Base-by-base conservation (phyloP, 2,888 invertebrate species). In the Meandrusa payeni region DNA sequence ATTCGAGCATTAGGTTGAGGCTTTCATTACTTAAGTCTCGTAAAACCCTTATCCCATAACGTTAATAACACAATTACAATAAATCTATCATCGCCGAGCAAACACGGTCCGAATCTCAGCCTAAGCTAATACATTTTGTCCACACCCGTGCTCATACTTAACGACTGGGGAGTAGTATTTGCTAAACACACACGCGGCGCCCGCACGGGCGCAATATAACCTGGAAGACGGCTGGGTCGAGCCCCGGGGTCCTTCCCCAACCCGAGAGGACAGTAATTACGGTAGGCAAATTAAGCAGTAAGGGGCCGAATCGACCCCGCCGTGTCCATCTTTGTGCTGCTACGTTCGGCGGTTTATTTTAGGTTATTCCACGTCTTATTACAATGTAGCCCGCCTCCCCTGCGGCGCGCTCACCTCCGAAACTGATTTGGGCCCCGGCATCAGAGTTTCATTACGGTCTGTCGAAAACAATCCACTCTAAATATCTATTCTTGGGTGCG, bases 261-360 rank as follows among this genome's bases (percentile, higher is more conserved):
- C 80, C 85, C 85, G 75, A 76, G 80, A 85, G 85, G 87, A 87
- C 87, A 88, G 88, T 88, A 88, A 88, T 88, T 88, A 88, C 88
- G 85, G 87, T 86, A 88, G 88, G 88, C 88, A 88, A 88, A 88
- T 88, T 88, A 88, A 88, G 88, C 88, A 88, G 87, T 86, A 77
- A 83, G 85, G 82, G 82, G 74, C 74, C 77, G 61, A 56, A 53
- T 55, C 61, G 61, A 65, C 72, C 70, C 68, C 64, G 71, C 70
- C 71, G 69, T 82, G 82, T 81, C 83, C 85, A 81, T 83, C 83
- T 81, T 81, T 81, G 79, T 80, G 61, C 73, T 61, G 64, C 61
- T 49, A 42, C 52, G 64, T 60, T 69, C 64, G 64, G 54, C 75
- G 79, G 86, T 85, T 86, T 86, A 83, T 87, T 87, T 85, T 81